A percentile compares a stretch with the other conserved stretches of the same genome.
Evolutionary conservation across 2,888 invertebrate species (phyloP).

Genomic region (Imbricaverruca yamaguchii): DNA sequence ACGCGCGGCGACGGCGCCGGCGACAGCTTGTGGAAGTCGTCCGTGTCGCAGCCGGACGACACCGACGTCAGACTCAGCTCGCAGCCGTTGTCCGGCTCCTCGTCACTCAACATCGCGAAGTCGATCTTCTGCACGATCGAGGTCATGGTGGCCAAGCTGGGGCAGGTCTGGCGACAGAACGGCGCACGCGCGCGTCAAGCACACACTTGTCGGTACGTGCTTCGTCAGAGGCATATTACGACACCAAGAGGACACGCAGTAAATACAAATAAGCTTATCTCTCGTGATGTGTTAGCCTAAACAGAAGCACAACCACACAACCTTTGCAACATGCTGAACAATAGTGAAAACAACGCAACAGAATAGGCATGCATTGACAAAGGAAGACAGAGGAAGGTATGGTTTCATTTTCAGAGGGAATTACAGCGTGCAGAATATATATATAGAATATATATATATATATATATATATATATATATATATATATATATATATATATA

Average conservation of each 20-base stretch:
- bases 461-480: too few species aligned
- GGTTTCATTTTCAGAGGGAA: too few species aligned
- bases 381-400: too few species aligned
- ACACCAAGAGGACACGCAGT: too few species aligned
- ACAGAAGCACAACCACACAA: neutral
- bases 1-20: neutral
- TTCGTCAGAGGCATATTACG: neutral
- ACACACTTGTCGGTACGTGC: neutral
- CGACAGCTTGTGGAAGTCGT: conserved; percentile 8
- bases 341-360: too few species aligned
- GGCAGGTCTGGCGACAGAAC: too few species aligned
- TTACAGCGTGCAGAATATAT: too few species aligned
- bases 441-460: too few species aligned
- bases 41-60: conserved; percentile 21
- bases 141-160: neutral
- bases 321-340: neutral
- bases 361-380: too few species aligned
- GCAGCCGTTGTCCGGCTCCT: neutral
- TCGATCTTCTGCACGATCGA: conserved; percentile 14
- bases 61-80: neutral
- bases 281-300: too few species aligned
- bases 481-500: too few species aligned
- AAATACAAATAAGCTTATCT: neutral
- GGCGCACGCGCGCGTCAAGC: too few species aligned
- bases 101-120: conserved; percentile 2